Evolutionary conservation across 2,888 invertebrate species (phyloP).

Genomic region (Andrena minutula): DNA sequence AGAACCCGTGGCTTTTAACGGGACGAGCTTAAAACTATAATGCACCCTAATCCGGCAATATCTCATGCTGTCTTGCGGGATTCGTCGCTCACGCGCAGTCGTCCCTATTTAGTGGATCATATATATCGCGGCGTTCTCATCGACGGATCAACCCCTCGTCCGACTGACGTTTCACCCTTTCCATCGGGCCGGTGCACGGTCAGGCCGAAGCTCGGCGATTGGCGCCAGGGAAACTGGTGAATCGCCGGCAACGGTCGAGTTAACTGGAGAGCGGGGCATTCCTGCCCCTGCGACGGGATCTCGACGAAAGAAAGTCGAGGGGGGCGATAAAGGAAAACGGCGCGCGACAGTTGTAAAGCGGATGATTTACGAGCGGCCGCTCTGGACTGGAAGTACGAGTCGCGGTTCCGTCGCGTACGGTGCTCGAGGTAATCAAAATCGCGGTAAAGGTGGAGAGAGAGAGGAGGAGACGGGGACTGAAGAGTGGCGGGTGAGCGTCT

Average conservation of each 20-base stretch:
- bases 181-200: conserved; percentile 10
- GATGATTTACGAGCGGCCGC: conserved; percentile 34
- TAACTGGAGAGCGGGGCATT: background rate
- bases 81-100: conserved; percentile 79
- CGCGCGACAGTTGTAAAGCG: conserved; percentile 19
- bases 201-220: no score
- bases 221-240: no score
- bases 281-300: background rate
- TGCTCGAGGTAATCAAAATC: conserved; percentile 61
- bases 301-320: conserved; percentile 30
- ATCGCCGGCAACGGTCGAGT: no score
- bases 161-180: conserved; percentile 67
- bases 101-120: conserved; percentile 81
- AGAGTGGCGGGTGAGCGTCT: conserved; percentile 66
- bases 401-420: background rate
- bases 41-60: conserved; percentile 82
- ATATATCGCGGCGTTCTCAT: conserved; percentile 79
- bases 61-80: conserved; percentile 82
- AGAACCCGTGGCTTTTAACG: conserved; percentile 79
- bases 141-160: conserved; percentile 78
- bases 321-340: background rate
- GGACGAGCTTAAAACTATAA: conserved; percentile 82
- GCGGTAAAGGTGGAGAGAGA: conserved; percentile 27
- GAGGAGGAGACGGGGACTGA: background rate
- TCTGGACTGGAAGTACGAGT: conserved; percentile 8